A percentile compares a stretch with the other conserved stretches of the same genome.
Conservation (phyloP, 2,113 vertebrate species). For the Grus americana region DNA sequence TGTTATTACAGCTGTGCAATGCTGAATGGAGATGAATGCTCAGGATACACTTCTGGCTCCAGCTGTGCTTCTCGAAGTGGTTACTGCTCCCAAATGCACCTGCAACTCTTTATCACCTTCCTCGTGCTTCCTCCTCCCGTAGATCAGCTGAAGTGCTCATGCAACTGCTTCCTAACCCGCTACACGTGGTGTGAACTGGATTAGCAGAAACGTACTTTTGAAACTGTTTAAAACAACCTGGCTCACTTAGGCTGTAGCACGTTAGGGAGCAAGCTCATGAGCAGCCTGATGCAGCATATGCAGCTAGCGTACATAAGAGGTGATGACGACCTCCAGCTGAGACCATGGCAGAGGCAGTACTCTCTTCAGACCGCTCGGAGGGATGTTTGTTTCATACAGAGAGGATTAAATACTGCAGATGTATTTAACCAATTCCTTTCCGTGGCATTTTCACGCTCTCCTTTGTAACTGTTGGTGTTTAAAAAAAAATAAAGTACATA, state of each 20-base stretch:
- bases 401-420: neutral
- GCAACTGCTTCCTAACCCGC: neutral
- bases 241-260: neutral
- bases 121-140: neutral
- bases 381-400: neutral
- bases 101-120: neutral
- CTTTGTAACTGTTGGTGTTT: neutral
- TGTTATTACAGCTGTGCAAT: neutral
- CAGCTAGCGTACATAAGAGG: fast-evolving
- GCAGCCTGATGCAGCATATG: neutral
- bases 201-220: neutral
- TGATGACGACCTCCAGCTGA: neutral
- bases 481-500: neutral
- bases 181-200: neutral
- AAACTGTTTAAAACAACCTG: neutral
- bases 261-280: neutral
- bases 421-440: neutral
- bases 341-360: neutral
- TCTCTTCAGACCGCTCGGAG: neutral
- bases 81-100: conserved; percentile 5
- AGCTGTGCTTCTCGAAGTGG: neutral
- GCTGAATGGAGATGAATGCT: neutral
- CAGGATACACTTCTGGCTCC: neutral
- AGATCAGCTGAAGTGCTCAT: neutral
- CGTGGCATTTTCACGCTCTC: neutral